Evolutionary conservation across 2,797 vertebrate genomes (phyloP).

Genomic region (Falco biarmicus): DNA sequence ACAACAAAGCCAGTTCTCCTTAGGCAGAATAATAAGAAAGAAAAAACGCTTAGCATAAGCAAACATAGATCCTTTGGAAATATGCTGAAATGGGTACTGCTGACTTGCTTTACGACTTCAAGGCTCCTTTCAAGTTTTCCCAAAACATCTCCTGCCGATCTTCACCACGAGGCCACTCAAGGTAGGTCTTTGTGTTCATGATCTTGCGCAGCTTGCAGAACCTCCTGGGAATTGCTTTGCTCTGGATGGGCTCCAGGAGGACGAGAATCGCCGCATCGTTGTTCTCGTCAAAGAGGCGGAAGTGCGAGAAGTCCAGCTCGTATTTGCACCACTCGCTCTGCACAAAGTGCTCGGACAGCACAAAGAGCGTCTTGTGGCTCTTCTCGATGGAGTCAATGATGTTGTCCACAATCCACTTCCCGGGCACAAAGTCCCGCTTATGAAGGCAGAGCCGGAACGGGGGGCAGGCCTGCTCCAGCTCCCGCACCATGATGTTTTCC

Average conservation of each 20-base stretch:
- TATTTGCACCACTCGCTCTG: conserved; percentile 90
- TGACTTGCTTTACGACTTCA: conserved; percentile 61
- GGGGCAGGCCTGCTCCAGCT: conserved; percentile 78
- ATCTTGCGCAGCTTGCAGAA: conserved; percentile 84
- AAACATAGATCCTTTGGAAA: background rate
- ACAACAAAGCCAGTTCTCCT: background rate
- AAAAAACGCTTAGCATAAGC: background rate
- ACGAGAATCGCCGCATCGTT: conserved; percentile 79
- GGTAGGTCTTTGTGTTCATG: conserved; percentile 85
- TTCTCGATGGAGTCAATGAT: conserved; percentile 87
- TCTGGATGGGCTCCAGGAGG: conserved; percentile 81
- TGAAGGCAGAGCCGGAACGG: conserved; percentile 84
- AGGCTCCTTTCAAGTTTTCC: conserved; percentile 76
- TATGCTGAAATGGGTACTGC: accelerated
- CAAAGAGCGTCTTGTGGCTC: conserved; percentile 84
- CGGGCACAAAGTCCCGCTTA: conserved; percentile 87
- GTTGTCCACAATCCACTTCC: conserved; percentile 89
- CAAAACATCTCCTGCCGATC: conserved; percentile 76
- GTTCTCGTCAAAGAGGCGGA: conserved; percentile 85
- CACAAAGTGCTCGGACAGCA: conserved; percentile 88
- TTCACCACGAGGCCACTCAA: conserved; percentile 81
- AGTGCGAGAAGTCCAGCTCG: conserved; percentile 90
- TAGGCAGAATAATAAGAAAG: background rate
- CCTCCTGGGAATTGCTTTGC: conserved; percentile 79
- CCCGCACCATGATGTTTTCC: conserved; percentile 81